These are phyloP conservation scores for Neoarius graeffei DNA, from an alignment of 2,113 vertebrate genomes.

Conservation along the genomic window DNA sequence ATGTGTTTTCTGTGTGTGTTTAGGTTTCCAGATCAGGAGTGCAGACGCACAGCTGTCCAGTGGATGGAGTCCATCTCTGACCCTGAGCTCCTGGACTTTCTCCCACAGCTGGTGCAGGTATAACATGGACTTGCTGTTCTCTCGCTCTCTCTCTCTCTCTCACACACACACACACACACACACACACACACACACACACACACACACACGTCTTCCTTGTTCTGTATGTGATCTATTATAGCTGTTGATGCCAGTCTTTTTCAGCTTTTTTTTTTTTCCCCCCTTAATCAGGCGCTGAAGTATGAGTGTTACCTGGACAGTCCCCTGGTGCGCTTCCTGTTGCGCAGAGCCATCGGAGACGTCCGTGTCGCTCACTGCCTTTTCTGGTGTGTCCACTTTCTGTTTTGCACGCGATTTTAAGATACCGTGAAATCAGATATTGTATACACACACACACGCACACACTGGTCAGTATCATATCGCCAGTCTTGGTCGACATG, in stretches of 20 bases:
- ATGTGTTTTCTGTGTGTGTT: not conserved
- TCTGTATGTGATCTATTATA: not conserved
- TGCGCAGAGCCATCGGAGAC: slow-evolving; percentile 89
- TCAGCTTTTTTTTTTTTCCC: not conserved
- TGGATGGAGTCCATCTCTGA: slow-evolving; percentile 95
- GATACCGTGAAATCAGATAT: not conserved
- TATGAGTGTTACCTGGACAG: slow-evolving; percentile 99
- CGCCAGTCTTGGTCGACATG: not conserved
- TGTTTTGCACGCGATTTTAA: not conserved
- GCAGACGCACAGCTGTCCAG: slow-evolving; percentile 89
- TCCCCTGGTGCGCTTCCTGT: slow-evolving; percentile 90
- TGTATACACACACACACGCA: not conserved
- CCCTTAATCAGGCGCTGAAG: slow-evolving; percentile 83
- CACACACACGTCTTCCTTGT: not conserved
- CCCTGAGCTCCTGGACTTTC: slow-evolving; percentile 89
- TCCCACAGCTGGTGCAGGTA: slow-evolving; percentile 97
- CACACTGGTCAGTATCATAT: not conserved
- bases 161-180: slow-evolving; percentile 67
- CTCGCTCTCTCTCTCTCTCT: slow-evolving; percentile 27
- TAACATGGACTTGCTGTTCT: not conserved
- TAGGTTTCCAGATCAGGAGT: slow-evolving; percentile 95
- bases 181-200: slow-evolving; percentile 69
- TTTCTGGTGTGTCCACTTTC: slow-evolving; percentile 82
- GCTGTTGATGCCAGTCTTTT: not conserved
- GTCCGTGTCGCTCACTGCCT: slow-evolving; percentile 91